Conservation (phyloP, 2,888 invertebrate genomes). For the Calliphora vomitoria region DNA sequence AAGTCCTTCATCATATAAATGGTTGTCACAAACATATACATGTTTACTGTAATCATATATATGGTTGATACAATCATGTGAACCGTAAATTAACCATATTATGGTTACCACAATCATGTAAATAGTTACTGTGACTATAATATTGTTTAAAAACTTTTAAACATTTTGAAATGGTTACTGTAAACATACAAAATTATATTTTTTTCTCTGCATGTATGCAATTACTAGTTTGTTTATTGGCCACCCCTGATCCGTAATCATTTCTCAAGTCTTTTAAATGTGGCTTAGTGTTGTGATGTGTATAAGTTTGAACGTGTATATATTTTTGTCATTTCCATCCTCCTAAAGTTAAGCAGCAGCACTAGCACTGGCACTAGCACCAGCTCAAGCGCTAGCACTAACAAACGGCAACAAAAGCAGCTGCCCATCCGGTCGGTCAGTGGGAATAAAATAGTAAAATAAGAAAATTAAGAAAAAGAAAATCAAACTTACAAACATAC, state of each 20-base stretch:
- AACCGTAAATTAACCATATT: too few species aligned
- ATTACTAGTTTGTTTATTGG: background rate
- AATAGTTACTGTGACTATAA: too few species aligned
- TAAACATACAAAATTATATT: too few species aligned
- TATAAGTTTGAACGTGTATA: conserved; percentile 58
- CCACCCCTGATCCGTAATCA: conserved; percentile 31
- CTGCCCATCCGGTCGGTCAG: conserved; percentile 81
- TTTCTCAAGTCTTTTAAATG: conserved; percentile 51
- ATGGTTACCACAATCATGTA: too few species aligned
- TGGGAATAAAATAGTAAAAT: conserved; percentile 74
- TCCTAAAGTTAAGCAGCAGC: conserved; percentile 65
- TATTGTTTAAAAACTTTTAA: too few species aligned
- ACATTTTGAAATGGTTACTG: too few species aligned
- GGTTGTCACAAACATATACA: too few species aligned
- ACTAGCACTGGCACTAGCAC: conserved; percentile 36
- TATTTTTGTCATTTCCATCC: conserved; percentile 71
- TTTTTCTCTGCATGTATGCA: too few species aligned
- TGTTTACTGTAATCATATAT: too few species aligned
- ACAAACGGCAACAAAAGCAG: conserved; percentile 77
- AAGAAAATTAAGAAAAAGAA: conserved; percentile 75
- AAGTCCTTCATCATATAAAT: too few species aligned
- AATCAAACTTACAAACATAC: conserved; percentile 64
- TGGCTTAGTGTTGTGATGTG: conserved; percentile 59
- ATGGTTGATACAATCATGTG: too few species aligned
- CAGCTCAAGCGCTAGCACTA: conserved; percentile 37